Evolutionary conservation across 2,888 invertebrate species (phyloP), one percentile per base, ranked within the genome.

Genomic region (Laothoe populi): DNA sequence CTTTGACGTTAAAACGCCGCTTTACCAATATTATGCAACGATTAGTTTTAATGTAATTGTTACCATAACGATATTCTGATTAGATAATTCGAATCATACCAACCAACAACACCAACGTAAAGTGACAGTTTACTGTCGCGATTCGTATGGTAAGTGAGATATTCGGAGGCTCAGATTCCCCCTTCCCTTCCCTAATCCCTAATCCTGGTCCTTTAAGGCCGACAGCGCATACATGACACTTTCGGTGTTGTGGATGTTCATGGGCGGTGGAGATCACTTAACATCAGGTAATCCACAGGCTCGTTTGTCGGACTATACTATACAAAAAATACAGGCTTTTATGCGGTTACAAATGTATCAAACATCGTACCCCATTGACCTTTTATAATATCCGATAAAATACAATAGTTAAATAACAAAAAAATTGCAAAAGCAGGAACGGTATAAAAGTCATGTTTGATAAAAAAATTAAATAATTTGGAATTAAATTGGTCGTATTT

Each of bases 1-100:
- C 61, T 72, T 68, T 75, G 74, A 79, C 78, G 82, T 77, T 75
- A 79, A 64, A 66, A 64, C 60, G 66, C 60, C 68, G 69, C 67
- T 66, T 66, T 65, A 64, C 64, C n/a, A n/a, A n/a, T 67, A 61
- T 62, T 69, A 68, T 67, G 64, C 63, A 67, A 31, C 23, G 67
- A 74, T 74, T 66, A 66, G 42, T 24, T 42, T 24, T 60, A 61
- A 61, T 57, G 19, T 64, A 59, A 70, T 64, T 61, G 59, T 44
- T 45, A 60, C 59, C 31, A 31, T 19, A 53, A 21, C 11, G 53
- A 35, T 53, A 35, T 11, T 53, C 1, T 16, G 31, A 26, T 53
- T 16, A 31, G 35, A 35, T 35, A 35, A 53, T 4, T 49, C 16
- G 10, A 16, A 53, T 53, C 44, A 44, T 19, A n/a, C n/a, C n/a